Evolutionary conservation across 2,113 vertebrate species (phyloP).

Genomic region (Microcebus tavaratra): DNA sequence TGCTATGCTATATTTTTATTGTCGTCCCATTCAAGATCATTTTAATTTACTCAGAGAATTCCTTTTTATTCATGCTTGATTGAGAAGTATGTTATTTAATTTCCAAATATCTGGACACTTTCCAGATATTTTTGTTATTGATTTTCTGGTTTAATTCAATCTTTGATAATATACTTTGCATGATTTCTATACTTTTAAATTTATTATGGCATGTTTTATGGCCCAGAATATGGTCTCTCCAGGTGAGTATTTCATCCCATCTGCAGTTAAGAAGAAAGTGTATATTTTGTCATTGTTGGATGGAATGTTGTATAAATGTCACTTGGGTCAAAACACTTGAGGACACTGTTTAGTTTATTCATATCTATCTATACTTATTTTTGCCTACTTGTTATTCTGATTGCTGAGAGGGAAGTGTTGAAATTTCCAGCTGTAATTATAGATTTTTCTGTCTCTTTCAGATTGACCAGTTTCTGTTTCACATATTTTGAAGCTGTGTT

Average conservation of each 20-base stretch:
- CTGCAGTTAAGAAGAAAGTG: background rate
- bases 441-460: background rate
- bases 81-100: background rate
- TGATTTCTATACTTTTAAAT: background rate
- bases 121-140: background rate
- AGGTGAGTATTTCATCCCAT: background rate
- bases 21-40: background rate
- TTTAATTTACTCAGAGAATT: background rate
- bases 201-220: background rate
- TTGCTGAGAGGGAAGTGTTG: background rate
- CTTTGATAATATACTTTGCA: background rate
- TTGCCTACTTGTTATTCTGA: background rate
- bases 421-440: background rate
- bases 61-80: background rate
- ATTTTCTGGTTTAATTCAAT: background rate
- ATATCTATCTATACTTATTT: too few species aligned
- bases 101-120: background rate
- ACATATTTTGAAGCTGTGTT: background rate
- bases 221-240: background rate
- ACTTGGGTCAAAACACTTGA: rapidly evolving
- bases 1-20: background rate
- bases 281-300: rapidly evolving
- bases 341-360: too few species aligned
- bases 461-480: background rate
- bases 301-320: background rate